Base-by-base conservation (phyloP, 37 sponge, comb jelly and placozoan species). In the Ephydatia muelleri region DNA sequence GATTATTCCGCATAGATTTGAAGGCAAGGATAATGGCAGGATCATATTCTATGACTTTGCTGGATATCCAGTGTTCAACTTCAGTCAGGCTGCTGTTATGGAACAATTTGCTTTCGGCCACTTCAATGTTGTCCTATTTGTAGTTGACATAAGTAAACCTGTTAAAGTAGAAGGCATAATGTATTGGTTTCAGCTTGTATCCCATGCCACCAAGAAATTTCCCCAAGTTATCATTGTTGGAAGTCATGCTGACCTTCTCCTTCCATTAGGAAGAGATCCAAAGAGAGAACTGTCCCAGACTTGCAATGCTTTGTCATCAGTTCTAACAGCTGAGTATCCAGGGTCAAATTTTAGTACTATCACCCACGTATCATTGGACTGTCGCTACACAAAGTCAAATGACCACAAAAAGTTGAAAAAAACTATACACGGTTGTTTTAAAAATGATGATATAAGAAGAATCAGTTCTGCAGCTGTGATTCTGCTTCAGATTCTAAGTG, bases 41-140 rank as follows among this genome's bases (percentile, higher is more conserved):
- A 38, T 83, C 31, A 12, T 88, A 36, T 82, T 83, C 48, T 81
- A 66, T 81, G 88, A 88, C 68, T 88, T 88, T 82, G 88, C 88
- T 77, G 88, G 88, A 22, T 68, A 88, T 28, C 74, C 33, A 0
- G 82, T 82, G 30, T 88, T 78, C 65, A 77, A 88, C 70, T 76
- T 66, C 29, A 71, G 78, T 5, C 88, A 88, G 28, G 35, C 77
- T 32, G 83, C 73, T 9, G 33, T 88, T 27, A 68, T 88, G 26
- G 83, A 88, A 40, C 49, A 28, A 5, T 12, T 67, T 19, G 25
- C 34, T 22, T 23, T 49, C 27, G 32, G 47, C 33, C 71, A 70
- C 34, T n/a, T 21, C 21, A 73, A 73, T 27, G n/a, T 82, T 27
- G 69, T 88, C 67, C n/a, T 88, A 35, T 31, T 83, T 16, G 88